A percentile compares a stretch with the other conserved stretches of the same genome.
phyloP scores from a whole-genome alignment of 2,888 invertebrate species.

The Stenchaetothrips biformis region DNA sequence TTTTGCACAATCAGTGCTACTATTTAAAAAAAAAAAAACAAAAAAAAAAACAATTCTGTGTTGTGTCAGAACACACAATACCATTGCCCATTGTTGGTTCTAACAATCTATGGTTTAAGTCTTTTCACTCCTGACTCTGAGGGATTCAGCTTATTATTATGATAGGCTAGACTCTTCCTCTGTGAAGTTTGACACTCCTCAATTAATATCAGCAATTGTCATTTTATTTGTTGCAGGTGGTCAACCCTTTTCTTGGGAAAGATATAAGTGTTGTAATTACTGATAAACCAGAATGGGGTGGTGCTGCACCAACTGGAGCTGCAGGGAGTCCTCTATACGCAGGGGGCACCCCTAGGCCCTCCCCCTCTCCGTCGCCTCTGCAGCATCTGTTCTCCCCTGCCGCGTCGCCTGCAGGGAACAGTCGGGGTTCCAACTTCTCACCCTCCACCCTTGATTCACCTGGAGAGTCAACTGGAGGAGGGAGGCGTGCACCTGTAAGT shows the following conservation, averaged over 20 bases:
- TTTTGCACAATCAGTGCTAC: background rate
- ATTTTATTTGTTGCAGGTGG: constrained; percentile 48
- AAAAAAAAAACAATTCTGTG: too few species aligned
- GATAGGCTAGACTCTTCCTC: background rate
- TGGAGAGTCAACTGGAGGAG: background rate
- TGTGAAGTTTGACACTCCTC: background rate
- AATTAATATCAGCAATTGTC: background rate
- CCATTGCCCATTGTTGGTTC: too few species aligned
- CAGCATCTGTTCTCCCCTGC: constrained; percentile 37
- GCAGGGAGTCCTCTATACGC: constrained; percentile 11
- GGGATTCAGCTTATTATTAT: too few species aligned
- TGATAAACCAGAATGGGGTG: constrained; percentile 44
- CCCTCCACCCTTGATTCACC: constrained; percentile 24
- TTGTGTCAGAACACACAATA: too few species aligned
- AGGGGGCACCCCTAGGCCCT: constrained; percentile 4
- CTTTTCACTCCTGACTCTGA: too few species aligned
- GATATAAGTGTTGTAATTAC: constrained; percentile 58
- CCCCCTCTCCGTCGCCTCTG: constrained; percentile 34
- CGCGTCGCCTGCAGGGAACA: constrained; percentile 31
- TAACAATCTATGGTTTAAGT: too few species aligned
- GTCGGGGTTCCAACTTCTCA: background rate
- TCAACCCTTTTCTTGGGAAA: constrained; percentile 58
- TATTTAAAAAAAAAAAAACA: too few species aligned
- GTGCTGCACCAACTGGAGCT: constrained; percentile 20
- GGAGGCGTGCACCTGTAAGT: background rate